phyloP scores from a whole-genome alignment of 2,888 invertebrate genomes.

The Harmothoe impar region DNA sequence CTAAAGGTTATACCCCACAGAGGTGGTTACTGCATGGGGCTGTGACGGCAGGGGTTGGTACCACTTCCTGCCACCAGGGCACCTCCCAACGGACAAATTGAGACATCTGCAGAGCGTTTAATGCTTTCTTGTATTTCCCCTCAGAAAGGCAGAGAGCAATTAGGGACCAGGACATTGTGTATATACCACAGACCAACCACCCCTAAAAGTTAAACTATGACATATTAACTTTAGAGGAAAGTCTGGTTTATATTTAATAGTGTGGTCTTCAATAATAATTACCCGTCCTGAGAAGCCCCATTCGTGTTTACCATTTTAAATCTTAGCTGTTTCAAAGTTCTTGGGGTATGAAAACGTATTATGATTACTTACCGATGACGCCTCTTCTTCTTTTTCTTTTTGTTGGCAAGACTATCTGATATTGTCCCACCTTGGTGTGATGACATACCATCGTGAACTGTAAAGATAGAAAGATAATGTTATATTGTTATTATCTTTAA shows the following conservation, averaged over 20 bases:
- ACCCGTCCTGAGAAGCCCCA: too few species aligned
- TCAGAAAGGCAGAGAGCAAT: too few species aligned
- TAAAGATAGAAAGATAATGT: background rate
- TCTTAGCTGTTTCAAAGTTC: too few species aligned
- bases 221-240: too few species aligned
- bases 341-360: too few species aligned
- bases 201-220: too few species aligned
- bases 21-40: background rate
- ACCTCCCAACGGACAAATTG: background rate
- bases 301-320: too few species aligned
- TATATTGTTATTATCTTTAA: background rate
- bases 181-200: too few species aligned
- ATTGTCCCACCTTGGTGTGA: conserved; percentile 33
- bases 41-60: conserved; percentile 3
- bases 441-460: conserved; percentile 38
- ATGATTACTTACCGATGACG: conserved; percentile 79
- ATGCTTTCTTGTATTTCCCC: background rate
- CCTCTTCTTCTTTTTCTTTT: conserved; percentile 82
- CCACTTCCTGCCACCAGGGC: conserved; percentile 40
- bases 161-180: too few species aligned
- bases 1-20: background rate
- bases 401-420: conserved; percentile 58
- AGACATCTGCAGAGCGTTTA: conserved; percentile 23
- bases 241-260: too few species aligned
- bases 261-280: too few species aligned